Evolutionary conservation across 2,797 vertebrate species (phyloP), one percentile per base, ranked within the genome.

Genomic region (Brachyrhaphis roseni): DNA sequence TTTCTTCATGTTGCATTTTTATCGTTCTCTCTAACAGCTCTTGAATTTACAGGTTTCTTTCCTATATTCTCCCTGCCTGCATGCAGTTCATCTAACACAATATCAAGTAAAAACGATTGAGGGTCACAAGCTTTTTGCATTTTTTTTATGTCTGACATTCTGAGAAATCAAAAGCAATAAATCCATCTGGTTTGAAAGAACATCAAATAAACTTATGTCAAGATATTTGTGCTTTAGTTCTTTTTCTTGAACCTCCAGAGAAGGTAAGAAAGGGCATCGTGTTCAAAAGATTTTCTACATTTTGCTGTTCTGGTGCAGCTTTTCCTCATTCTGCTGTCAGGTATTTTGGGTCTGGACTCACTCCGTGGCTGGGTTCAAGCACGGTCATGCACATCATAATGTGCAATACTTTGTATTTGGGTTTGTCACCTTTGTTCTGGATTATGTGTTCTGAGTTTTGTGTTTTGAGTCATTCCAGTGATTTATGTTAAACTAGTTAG

Each of bases 401-500:
- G 26, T 71, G 12, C 28, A 45, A 71, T 13, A n/a, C 39, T 45
- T 71, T 71, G 39, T 8, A 45, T 71, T 71, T 45, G 41, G 26
- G 12, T 71, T 71, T 45, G 39, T 71, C 26, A 71, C 68, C 68
- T n/a, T 43, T n/a, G 68, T 45, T 45, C 66, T 43, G 23, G 39
- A 70, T 70, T 70, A 23, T 70, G 66, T 26, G 41, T 43, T 43
- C 26, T 71, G 68, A 23, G 68, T 45, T 71, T 45, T 7, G 12
- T 3, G 68, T 45, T 71, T n/a, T 71, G 68, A 71, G 68, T 71
- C 68, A n/a, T 45, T 45, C 68, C 41, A 71, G 26, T 71, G 41
- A 71, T 71, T 71, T 45, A 43, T 71, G 68, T 28, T 71, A 45
- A 43, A 71, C 13, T 71, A 45, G 39, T 45, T 16, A 43, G 41